phyloP scores from a whole-genome alignment of 1,140 invertebrate species.

The Caerostris darwini region DNA sequence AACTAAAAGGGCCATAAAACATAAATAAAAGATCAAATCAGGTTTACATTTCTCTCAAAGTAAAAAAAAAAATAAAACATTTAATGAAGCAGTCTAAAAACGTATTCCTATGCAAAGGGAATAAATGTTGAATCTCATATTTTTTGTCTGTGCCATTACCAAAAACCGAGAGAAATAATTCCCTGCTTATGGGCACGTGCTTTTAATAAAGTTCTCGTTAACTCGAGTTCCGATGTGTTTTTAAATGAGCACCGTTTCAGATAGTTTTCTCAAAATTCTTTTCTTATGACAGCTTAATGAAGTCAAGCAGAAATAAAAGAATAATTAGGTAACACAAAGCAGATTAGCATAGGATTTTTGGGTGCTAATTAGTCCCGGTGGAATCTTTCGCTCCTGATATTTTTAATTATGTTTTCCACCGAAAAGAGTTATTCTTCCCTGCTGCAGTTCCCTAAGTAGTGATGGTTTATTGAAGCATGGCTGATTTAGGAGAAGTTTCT shows the following conservation, averaged over 20 bases:
- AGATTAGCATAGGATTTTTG: not conserved
- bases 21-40: no score
- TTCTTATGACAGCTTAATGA: not conserved
- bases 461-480: no score
- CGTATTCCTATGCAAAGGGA: no score
- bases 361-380: not conserved
- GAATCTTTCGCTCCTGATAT: not conserved
- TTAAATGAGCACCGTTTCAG: not conserved
- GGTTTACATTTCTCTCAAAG: no score
- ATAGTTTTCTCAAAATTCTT: not conserved
- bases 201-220: not conserved
- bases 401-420: not conserved
- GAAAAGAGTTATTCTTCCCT: not conserved
- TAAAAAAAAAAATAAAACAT: no score
- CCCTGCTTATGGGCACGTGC: not conserved
- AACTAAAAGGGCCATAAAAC: no score
- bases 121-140: no score
- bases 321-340: not conserved
- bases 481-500: no score
- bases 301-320: slow-evolving; percentile 5
- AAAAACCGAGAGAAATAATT: no score
- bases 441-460: no score
- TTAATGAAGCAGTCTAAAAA: no score
- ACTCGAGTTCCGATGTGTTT: not conserved
- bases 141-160: no score